Percentiles rank a stretch among this genome's conserved stretches.
Conservation (phyloP, 2,113 vertebrate genomes). For the Sceloporus tristichus region DNA sequence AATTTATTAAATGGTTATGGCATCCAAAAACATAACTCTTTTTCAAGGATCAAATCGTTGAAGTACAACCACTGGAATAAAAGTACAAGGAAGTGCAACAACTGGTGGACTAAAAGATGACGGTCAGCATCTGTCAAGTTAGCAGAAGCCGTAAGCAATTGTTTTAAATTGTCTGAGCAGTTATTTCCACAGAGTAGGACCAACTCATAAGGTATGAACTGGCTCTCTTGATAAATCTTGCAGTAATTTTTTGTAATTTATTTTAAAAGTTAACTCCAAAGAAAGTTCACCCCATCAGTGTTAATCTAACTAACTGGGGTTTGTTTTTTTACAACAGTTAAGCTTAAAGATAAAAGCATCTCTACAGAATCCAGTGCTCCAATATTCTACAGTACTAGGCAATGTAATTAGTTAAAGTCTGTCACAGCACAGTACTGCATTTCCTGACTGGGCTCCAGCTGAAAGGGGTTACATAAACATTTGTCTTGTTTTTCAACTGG, state of each 20-base stretch:
- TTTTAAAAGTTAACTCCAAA: not conserved
- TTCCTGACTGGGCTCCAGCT: slow-evolving; percentile 59
- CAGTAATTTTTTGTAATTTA: not conserved
- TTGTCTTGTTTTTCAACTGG: slow-evolving; percentile 45
- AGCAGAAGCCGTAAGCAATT: too few species aligned
- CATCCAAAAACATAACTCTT: too few species aligned
- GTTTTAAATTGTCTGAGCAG: too few species aligned
- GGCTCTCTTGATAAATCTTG: not conserved
- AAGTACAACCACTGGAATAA: too few species aligned
- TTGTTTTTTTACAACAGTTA: not conserved
- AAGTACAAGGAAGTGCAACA: too few species aligned
- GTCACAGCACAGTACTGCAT: slow-evolving; percentile 52
- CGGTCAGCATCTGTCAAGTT: too few species aligned
- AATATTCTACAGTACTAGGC: slow-evolving; percentile 13
- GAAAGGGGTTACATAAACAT: slow-evolving; percentile 59
- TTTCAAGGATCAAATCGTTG: too few species aligned
- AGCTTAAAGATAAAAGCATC: not conserved
- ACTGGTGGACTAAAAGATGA: too few species aligned
- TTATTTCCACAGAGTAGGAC: not conserved
- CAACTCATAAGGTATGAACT: not conserved
- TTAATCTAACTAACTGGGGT: not conserved
- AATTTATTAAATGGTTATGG: too few species aligned
- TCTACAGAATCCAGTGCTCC: slow-evolving; percentile 29
- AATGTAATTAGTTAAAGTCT: slow-evolving; percentile 34
- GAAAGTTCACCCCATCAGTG: not conserved